Evolutionary conservation across 2,888 invertebrate species (phyloP), one percentile per base, ranked within the genome.

Genomic region (Pecten maximus): DNA sequence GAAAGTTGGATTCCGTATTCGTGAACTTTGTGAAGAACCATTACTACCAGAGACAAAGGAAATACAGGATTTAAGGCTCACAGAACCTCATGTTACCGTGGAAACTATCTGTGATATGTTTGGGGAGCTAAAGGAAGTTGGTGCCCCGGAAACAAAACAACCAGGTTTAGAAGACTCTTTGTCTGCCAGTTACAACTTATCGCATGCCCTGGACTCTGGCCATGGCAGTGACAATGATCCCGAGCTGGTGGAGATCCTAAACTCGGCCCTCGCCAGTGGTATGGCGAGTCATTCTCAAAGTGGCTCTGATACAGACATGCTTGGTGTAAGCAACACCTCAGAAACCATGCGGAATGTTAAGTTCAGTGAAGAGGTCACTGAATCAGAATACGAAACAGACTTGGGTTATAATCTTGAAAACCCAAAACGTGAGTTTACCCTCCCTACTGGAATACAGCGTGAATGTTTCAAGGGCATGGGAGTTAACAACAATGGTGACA

Each of bases 391-490:
- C 48, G 93, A 93, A 40, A 88, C 92, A 35, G 93, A 93, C n/a
- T 93, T 93, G 44, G 89, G 91, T n/a, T 94, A 93, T 90, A 93
- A 92, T 23, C 91, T 95, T 35, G 94, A 94, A 19, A 91, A 88
- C 39, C 94, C 95, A 0, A 93, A 92, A 88, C 91, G 93, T 74
- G 95, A 95, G 90, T 91, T 95, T 87, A 90, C 88, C 87, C 92
- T 95, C 8, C 95, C 95, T 16, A 93, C 93, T 87, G 92, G 92
- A 35, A 95, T 96, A 87, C 93, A 94, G 89, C 92, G 94, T 44
- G 95, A 95, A 89, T 95, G 95, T 89, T 93, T 96, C 40, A 95
- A 95, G 89, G 95, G 95, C 6, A 93, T 95, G 35, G 95, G 95
- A 2, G 93, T 95, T 19, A 95, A 95, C 90, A 92, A 91, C 88